Evolutionary conservation across 2,113 vertebrate genomes (phyloP), one percentile per base, ranked within the genome.

Genomic region (Xenopus tropicalis): DNA sequence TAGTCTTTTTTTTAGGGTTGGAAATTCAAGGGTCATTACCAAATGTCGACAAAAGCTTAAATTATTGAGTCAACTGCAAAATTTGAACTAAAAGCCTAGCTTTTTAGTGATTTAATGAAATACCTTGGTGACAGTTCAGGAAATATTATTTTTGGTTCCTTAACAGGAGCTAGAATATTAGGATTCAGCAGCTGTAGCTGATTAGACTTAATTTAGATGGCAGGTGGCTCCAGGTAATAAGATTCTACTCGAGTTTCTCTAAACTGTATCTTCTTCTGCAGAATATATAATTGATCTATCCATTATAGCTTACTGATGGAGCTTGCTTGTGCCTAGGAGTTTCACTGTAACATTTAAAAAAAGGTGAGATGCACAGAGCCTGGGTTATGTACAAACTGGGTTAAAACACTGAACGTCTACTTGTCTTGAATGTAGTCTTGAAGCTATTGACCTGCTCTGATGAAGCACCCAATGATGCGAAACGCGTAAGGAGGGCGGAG

Each of bases 191-290:
- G 89, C 79, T 84, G 83, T 89, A 91, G 89, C 79, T 84, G 71
- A 89, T 91, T 90, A 89, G 66, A 61, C 80, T 77, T 82, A 80
- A 76, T 87, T 82, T 86, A 88, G 82, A 84, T 87, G 89, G 84
- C 89, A 91, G 91, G 89, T 92, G 89, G 87, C 84, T 88, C 86
- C 83, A 82, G 80, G 86, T 86, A 90, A 88, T 79, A 76, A 81
- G 86, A 84, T 82, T 83, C 80, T 85, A 70, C 56, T 69, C 74
- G 80, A 78, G 82, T 85, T 88, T 88, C 90, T 79, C 84, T 89
- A 89, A 88, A 61, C 46, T 14, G n/a, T 83, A 86, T 83, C 83
- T 90, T 83, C 75, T 80, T 72, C 80, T 81, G 79, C 83, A 83
- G 81, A 78, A 82, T 79, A 78, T 81, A 83, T 20, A 22, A 46